These are phyloP conservation scores for Cygnus olor DNA, from an alignment of 2,797 vertebrate species.

Conservation along the genomic window DNA sequence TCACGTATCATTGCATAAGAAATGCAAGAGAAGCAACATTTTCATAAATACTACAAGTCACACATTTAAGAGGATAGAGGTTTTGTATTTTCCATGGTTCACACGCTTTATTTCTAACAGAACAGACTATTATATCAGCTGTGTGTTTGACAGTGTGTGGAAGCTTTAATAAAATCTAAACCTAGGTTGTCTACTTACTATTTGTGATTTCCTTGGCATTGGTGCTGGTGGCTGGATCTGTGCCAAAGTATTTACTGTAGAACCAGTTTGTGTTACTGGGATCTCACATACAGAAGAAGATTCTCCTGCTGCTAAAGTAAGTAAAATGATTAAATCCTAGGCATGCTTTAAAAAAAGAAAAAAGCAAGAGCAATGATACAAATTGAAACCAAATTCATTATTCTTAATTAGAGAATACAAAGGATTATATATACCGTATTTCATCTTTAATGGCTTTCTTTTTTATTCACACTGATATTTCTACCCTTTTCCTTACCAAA, in stretches of 20 bases:
- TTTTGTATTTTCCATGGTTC: background rate
- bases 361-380: background rate
- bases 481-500: background rate
- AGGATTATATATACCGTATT: background rate
- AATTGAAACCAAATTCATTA: background rate
- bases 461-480: background rate
- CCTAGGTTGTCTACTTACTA: conserved; percentile 79
- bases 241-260: conserved; percentile 80
- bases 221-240: conserved; percentile 88
- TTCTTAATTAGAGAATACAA: background rate
- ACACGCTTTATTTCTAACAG: background rate
- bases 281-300: conserved; percentile 67
- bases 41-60: background rate
- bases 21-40: background rate
- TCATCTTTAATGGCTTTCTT: background rate
- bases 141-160: background rate
- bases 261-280: conserved; percentile 55
- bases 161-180: background rate
- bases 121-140: background rate
- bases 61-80: background rate
- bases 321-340: background rate
- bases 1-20: background rate
- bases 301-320: conserved; percentile 78
- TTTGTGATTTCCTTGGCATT: conserved; percentile 89
- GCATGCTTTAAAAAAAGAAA: background rate